phyloP scores from a whole-genome alignment of 2,888 invertebrate genomes.

The Dasypogon diadema region DNA sequence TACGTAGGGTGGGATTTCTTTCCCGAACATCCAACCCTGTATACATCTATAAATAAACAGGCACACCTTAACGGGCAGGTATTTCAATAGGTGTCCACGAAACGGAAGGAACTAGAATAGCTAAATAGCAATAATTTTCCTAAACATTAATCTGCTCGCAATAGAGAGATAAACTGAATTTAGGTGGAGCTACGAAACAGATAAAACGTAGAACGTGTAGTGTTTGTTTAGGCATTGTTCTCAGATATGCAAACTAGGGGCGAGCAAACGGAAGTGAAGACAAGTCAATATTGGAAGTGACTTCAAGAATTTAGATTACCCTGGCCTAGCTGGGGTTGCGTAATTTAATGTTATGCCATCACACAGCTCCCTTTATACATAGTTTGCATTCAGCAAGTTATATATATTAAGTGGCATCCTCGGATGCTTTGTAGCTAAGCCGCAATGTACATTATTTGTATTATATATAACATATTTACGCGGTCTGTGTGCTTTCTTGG shows the following conservation, averaged over 20 bases:
- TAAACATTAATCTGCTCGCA: slow-evolving; percentile 27
- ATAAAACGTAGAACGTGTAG: background rate
- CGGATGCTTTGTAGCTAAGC: too few relatives aligned
- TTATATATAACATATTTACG: too few relatives aligned
- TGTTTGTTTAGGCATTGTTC: slow-evolving; percentile 12
- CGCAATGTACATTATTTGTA: too few relatives aligned
- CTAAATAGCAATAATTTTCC: slow-evolving; percentile 44
- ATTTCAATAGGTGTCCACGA: background rate
- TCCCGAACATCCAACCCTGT: background rate
- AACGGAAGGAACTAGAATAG: slow-evolving; percentile 10
- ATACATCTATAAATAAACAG: background rate
- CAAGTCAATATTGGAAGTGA: slow-evolving; percentile 30
- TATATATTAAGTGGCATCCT: background rate
- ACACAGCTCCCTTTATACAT: background rate
- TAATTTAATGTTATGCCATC: background rate
- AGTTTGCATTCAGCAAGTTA: background rate
- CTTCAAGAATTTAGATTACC: background rate
- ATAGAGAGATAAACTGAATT: slow-evolving; percentile 36
- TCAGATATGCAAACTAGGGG: slow-evolving; percentile 2
- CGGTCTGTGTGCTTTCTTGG: too few relatives aligned
- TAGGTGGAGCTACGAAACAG: background rate
- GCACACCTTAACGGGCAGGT: background rate
- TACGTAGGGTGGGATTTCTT: background rate
- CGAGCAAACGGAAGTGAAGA: slow-evolving; percentile 1
- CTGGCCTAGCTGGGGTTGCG: background rate